phyloP scores from a whole-genome alignment of 2,113 vertebrate genomes.

The Phyllostomus hastatus region DNA sequence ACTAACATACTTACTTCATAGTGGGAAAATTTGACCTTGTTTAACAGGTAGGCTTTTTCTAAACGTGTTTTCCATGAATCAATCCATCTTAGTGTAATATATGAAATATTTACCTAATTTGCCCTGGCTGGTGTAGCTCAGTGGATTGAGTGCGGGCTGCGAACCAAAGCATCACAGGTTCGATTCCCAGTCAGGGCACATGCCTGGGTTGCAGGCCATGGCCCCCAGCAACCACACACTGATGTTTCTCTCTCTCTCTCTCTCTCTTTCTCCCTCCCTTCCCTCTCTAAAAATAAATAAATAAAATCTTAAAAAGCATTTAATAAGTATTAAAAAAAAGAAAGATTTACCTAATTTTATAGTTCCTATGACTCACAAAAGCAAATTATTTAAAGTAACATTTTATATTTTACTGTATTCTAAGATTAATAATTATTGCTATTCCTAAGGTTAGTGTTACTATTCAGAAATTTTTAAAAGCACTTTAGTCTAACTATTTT shows the following conservation, averaged over 20 bases:
- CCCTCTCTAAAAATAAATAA: no score
- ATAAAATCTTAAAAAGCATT: no score
- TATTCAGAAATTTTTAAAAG: neutral
- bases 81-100: neutral
- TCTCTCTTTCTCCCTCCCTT: no score
- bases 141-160: no score
- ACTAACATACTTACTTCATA: constrained; percentile 48
- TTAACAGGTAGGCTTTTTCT: neutral
- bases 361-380: neutral
- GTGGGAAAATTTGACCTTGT: constrained; percentile 48
- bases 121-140: no score
- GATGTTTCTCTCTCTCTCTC: no score
- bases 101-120: constrained; percentile 6
- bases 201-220: no score
- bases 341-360: constrained; percentile 18
- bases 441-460: neutral
- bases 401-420: neutral
- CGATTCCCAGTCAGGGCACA: no score
- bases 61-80: constrained; percentile 48
- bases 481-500: neutral
- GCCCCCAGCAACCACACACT: no score
- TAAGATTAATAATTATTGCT: neutral
- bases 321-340: no score
- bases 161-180: no score
- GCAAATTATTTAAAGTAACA: neutral